Conservation (phyloP, 2,888 invertebrate species). For the Eristalis arbustorum region DNA sequence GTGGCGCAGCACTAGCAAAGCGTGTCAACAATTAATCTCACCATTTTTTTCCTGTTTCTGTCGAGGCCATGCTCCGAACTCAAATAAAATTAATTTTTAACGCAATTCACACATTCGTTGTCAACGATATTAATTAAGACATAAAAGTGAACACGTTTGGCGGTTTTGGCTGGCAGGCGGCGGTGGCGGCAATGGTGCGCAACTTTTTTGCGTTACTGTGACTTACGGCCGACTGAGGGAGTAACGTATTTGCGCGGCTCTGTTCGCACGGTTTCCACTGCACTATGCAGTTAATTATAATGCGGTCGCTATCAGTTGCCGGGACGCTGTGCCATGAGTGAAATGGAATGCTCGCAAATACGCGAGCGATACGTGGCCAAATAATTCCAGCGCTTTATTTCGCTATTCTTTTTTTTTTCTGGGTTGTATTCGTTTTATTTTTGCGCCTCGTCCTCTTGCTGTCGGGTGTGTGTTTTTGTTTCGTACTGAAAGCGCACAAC, state of each 20-base stretch:
- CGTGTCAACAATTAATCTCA: not conserved
- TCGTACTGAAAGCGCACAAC: not conserved
- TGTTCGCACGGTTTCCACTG: constrained; percentile 17
- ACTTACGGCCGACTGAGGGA: not conserved
- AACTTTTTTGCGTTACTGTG: not conserved
- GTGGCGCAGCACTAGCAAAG: not conserved
- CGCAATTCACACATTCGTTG: constrained; percentile 22
- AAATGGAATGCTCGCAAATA: constrained; percentile 53
- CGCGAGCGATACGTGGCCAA: not conserved
- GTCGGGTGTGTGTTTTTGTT: not conserved
- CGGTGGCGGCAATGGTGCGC: not conserved
- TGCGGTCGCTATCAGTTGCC: constrained; percentile 46
- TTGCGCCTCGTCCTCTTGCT: not conserved
- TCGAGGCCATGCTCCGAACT: not conserved
- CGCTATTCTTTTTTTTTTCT: constrained; percentile 1
- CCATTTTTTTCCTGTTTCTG: not conserved
- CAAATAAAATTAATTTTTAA: constrained; percentile 10
- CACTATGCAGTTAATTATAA: constrained; percentile 29
- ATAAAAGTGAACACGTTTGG: not conserved
- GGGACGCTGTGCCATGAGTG: constrained; percentile 31
- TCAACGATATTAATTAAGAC: constrained; percentile 25
- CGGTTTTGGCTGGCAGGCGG: not conserved
- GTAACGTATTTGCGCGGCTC: not conserved
- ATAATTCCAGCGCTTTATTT: constrained; percentile 12
- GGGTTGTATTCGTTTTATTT: not conserved